Evolutionary conservation across 1,140 invertebrate genomes (phyloP).

Genomic region (Probaryconus sp.): DNA sequence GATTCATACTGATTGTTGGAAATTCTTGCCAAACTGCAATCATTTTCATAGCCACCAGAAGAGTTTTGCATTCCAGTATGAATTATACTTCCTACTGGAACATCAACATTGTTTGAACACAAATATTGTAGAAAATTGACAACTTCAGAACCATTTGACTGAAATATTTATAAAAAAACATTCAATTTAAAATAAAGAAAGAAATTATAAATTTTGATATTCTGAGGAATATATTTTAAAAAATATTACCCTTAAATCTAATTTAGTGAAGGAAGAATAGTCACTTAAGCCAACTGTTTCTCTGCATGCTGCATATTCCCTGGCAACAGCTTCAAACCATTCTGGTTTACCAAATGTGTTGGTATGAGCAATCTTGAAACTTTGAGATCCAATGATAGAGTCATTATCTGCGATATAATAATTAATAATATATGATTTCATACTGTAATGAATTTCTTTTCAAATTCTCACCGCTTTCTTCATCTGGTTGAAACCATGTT

Average conservation of each 20-base stretch:
- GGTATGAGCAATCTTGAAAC: conserved; percentile 84
- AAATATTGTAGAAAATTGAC: conserved; percentile 94
- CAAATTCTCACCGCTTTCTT: conserved; percentile 66
- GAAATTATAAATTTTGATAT: too few relatives aligned
- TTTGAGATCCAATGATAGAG: conserved; percentile 72
- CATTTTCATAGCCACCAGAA: conserved; percentile 97
- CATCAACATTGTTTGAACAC: conserved; percentile 98
- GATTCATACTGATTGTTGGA: conserved; percentile 90
- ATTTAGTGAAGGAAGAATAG: conserved; percentile 98
- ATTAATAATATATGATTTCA: conserved; percentile 15
- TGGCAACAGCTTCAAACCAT: conserved; percentile 94
- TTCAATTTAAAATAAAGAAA: conserved; percentile 36
- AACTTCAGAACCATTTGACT: conserved; percentile 92
- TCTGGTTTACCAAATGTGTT: conserved; percentile 92
- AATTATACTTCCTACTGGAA: conserved; percentile 95
- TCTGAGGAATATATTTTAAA: too few relatives aligned
- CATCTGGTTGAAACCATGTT: conserved; percentile 88
- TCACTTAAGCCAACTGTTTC: conserved; percentile 96
- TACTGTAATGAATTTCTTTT: conserved; percentile 3
- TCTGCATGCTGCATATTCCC: conserved; percentile 96
- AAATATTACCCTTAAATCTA: conserved; percentile 95
- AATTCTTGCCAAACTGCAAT: conserved; percentile 95
- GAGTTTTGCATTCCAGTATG: conserved; percentile 99
- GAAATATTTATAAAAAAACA: too few relatives aligned
- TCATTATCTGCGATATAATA: conserved; percentile 60